Evolutionary conservation across 2,113 vertebrate genomes (phyloP).

Genomic region (Stictonetta naevosa): DNA sequence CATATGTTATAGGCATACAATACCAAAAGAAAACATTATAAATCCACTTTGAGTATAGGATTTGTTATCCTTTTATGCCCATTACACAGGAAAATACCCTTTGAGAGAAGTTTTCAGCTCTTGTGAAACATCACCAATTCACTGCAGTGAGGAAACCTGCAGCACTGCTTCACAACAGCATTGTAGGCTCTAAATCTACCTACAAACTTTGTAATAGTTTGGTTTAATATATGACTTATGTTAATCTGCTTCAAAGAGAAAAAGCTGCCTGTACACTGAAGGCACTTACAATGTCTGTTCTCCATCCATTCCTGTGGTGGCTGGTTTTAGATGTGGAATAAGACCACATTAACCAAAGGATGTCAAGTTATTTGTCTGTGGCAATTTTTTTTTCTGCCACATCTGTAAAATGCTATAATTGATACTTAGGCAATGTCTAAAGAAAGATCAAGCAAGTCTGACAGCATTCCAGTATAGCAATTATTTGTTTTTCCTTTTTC

Average conservation of each 20-base stretch:
- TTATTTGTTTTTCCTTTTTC: not conserved
- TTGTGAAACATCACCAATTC: not conserved
- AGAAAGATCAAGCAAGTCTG: not conserved
- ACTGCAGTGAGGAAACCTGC: not conserved
- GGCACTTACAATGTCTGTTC: slow-evolving; percentile 38
- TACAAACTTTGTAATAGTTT: not conserved
- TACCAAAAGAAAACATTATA: not conserved
- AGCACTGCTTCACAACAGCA: not conserved
- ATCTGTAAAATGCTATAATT: not conserved
- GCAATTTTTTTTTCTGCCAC: slow-evolving; percentile 16
- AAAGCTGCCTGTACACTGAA: not conserved
- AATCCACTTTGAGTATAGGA: not conserved
- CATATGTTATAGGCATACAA: not conserved
- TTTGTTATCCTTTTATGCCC: not conserved
- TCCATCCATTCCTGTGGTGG: slow-evolving; percentile 31
- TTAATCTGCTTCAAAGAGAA: slow-evolving; percentile 41
- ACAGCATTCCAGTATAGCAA: not conserved
- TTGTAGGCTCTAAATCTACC: not conserved
- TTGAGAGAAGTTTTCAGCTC: not conserved
- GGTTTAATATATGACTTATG: not conserved
- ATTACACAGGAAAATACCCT: not conserved
- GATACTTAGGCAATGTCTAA: not conserved
- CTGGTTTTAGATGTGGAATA: slow-evolving; percentile 60
- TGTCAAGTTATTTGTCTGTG: not conserved
- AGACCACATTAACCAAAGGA: slow-evolving; percentile 39